phyloP scores from a whole-genome alignment of 2,113 vertebrate genomes.

The Craseonycteris thonglongyai region DNA sequence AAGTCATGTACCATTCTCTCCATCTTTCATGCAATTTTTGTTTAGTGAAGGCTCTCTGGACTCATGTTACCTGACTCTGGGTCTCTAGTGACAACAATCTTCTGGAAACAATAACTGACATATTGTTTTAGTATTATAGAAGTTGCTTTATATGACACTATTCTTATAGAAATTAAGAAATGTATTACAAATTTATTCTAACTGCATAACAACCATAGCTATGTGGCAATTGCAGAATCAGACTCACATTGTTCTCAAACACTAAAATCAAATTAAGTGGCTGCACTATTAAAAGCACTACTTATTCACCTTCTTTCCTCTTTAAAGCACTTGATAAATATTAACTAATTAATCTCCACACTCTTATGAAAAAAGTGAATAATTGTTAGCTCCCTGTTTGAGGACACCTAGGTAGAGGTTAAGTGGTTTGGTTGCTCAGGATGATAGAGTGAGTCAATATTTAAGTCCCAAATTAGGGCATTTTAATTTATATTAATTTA shows the following conservation, averaged over 20 bases:
- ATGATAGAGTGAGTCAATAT: slow-evolving; percentile 29
- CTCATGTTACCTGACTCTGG: background rate
- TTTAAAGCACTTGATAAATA: slow-evolving; percentile 59
- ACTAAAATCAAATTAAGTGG: slow-evolving; percentile 56
- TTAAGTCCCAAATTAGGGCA: slow-evolving; percentile 42
- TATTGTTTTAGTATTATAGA: background rate
- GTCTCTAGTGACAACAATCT: background rate
- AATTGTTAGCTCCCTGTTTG: slow-evolving; percentile 46
- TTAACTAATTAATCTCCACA: slow-evolving; percentile 66
- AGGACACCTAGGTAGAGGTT: slow-evolving; percentile 51
- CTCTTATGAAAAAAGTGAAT: slow-evolving; percentile 51
- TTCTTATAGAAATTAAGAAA: background rate
- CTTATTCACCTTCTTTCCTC: slow-evolving; percentile 45
- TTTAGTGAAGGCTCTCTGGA: background rate
- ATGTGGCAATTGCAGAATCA: background rate
- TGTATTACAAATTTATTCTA: background rate
- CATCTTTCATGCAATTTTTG: background rate
- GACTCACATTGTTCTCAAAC: slow-evolving; percentile 12
- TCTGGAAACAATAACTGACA: background rate
- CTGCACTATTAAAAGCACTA: slow-evolving; percentile 44
- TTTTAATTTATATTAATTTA: slow-evolving; percentile 58
- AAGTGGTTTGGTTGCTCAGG: slow-evolving; percentile 46
- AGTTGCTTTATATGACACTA: background rate
- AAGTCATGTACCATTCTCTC: background rate
- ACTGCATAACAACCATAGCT: background rate